A percentile compares a stretch with the other conserved stretches of the same genome.
Evolutionary conservation across 2,888 invertebrate species (phyloP).

Genomic region (Chamaedrilus cognettii): DNA sequence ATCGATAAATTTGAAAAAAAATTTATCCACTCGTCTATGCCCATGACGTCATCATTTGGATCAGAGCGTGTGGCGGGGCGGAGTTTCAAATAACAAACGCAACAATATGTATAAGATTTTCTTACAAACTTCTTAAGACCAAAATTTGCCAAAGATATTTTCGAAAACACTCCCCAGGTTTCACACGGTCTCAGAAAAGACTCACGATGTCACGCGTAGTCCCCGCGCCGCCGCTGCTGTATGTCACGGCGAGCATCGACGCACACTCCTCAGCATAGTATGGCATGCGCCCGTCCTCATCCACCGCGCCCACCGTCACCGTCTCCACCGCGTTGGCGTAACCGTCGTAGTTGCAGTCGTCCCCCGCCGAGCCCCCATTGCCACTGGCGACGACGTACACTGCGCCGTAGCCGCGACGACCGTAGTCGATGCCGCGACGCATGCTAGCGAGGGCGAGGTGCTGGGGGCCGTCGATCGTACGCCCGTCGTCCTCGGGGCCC

Average conservation of each 20-base stretch:
- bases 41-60: too few species aligned
- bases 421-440: slow-evolving; percentile 55
- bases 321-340: slow-evolving; percentile 61
- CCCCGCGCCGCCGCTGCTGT: slow-evolving; percentile 58
- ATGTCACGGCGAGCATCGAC: slow-evolving; percentile 60
- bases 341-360: slow-evolving; percentile 62
- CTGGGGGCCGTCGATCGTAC: slow-evolving; percentile 60
- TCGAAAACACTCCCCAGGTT: too few species aligned
- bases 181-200: too few species aligned
- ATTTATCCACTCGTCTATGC: too few species aligned
- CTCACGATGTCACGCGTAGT: slow-evolving; percentile 53
- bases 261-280: slow-evolving; percentile 61
- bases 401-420: slow-evolving; percentile 57
- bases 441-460: slow-evolving; percentile 55
- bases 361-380: slow-evolving; percentile 57
- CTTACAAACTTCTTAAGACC: too few species aligned
- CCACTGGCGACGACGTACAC: slow-evolving; percentile 61
- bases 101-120: not conserved
- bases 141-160: too few species aligned
- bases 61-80: too few species aligned
- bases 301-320: slow-evolving; percentile 59
- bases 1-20: too few species aligned
- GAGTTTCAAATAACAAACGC: too few species aligned
- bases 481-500: slow-evolving; percentile 61
- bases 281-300: slow-evolving; percentile 58